Conservation (phyloP, 2,113 vertebrate species). For the Oplegnathus fasciatus region DNA sequence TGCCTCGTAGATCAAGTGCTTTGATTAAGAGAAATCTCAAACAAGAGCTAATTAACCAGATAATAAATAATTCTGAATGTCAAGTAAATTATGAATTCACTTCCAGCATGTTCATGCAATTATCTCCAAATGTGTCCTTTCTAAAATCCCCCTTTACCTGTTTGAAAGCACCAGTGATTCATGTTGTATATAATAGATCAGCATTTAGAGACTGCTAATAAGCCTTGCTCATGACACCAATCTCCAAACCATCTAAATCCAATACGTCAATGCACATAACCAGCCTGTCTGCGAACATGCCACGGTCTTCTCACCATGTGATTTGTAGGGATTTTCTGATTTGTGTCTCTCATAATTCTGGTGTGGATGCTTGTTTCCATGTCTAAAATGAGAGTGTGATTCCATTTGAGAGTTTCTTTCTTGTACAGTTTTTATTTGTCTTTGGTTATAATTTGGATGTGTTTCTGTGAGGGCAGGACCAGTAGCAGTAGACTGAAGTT, state of each 20-base stretch:
- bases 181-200: constrained; percentile 55
- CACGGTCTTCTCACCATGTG: background rate
- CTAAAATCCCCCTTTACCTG: constrained; percentile 41
- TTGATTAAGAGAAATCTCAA: constrained; percentile 49
- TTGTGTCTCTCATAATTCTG: constrained; percentile 2
- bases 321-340: constrained; percentile 28
- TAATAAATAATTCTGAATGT: constrained; percentile 65
- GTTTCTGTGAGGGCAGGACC: background rate
- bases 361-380: constrained; percentile 17
- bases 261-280: constrained; percentile 38
- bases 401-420: constrained; percentile 13
- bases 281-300: constrained; percentile 10
- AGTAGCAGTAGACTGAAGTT: constrained; percentile 10
- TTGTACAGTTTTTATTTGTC: background rate
- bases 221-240: constrained; percentile 38
- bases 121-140: constrained; percentile 63
- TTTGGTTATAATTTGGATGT: constrained; percentile 14
- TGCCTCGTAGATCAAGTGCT: constrained; percentile 42
- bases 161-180: constrained; percentile 41
- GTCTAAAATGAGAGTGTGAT: constrained; percentile 18
- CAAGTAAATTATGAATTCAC: constrained; percentile 68
- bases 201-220: constrained; percentile 54
- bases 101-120: constrained; percentile 53
- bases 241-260: constrained; percentile 42
- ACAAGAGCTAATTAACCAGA: constrained; percentile 49